Percentiles rank a stretch among this genome's conserved stretches.
phyloP scores from a whole-genome alignment of 2,888 invertebrate genomes.

The Sinotaia quadrata region DNA sequence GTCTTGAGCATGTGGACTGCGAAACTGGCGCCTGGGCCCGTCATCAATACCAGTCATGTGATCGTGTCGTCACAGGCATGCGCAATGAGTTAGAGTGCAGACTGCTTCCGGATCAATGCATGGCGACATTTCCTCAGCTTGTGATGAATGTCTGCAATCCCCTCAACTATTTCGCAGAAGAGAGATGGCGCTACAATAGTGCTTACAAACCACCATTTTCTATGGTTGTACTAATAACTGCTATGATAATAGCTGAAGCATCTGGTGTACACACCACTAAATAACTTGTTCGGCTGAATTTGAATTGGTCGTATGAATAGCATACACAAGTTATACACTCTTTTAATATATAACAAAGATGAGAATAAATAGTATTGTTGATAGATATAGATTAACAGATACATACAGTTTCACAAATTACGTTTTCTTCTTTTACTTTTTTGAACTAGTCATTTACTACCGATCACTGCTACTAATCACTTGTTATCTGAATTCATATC shows the following conservation, averaged over 20 bases:
- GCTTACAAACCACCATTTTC: conserved; percentile 9
- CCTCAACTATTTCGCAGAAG: conserved; percentile 34
- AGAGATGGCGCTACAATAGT: conserved; percentile 28
- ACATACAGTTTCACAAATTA: too few species aligned
- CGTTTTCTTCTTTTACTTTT: too few species aligned
- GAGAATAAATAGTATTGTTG: too few species aligned
- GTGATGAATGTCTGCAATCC: conserved; percentile 32
- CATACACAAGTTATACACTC: too few species aligned
- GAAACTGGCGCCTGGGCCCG: conserved; percentile 40
- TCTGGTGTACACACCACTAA: background rate
- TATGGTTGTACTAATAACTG: conserved; percentile 1
- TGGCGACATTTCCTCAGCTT: conserved; percentile 24
- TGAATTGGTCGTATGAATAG: too few species aligned
- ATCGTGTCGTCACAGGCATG: conserved; percentile 36
- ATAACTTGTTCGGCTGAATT: too few species aligned
- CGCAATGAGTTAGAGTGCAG: conserved; percentile 41
- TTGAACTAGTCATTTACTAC: too few species aligned
- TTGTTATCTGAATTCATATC: too few species aligned
- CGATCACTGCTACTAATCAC: too few species aligned
- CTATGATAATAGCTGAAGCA: background rate
- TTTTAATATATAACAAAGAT: too few species aligned
- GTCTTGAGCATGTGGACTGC: conserved; percentile 40
- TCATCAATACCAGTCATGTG: conserved; percentile 40
- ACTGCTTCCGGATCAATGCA: conserved; percentile 40
- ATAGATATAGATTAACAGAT: too few species aligned